Evolutionary conservation across 30 jellyfish, hydroid and myxozoan species (phyloP).

Genomic region (Cassiopea andromeda): DNA sequence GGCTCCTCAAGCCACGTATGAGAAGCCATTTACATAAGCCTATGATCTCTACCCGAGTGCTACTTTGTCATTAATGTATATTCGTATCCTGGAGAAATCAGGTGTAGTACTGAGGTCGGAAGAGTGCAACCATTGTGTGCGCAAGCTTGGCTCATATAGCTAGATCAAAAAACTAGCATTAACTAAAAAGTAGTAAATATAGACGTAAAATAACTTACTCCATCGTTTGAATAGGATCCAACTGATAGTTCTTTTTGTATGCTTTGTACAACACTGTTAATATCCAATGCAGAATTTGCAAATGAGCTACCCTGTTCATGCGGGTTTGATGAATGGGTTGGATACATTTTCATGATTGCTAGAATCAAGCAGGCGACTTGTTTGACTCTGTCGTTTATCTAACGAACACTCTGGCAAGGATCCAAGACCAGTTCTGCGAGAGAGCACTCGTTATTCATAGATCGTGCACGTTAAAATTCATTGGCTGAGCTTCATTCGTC

Average conservation of each 20-base stretch:
- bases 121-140: background rate
- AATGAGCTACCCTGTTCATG: constrained; percentile 64
- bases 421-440: constrained; percentile 64
- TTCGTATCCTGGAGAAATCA: constrained; percentile 1
- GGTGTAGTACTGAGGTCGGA: background rate
- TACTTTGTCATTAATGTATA: constrained; percentile 13
- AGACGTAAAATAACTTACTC: constrained; percentile 24
- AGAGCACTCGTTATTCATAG: constrained; percentile 46
- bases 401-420: constrained; percentile 62
- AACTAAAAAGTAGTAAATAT: background rate
- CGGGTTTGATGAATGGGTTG: constrained; percentile 53
- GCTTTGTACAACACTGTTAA: constrained; percentile 75
- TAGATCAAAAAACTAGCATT: background rate
- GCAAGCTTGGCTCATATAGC: background rate
- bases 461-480: constrained; percentile 33
- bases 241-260: constrained; percentile 65
- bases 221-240: constrained; percentile 59
- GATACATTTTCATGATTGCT: constrained; percentile 76
- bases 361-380: constrained; percentile 5
- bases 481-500: constrained; percentile 57
- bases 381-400: constrained; percentile 27
- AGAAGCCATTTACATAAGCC: constrained; percentile 20
- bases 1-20: constrained; percentile 15
- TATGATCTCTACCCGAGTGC: constrained; percentile 29
- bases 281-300: constrained; percentile 36